These are phyloP conservation scores for Megamerina dolium DNA, from an alignment of 2,888 invertebrate species.

Conservation along the genomic window DNA sequence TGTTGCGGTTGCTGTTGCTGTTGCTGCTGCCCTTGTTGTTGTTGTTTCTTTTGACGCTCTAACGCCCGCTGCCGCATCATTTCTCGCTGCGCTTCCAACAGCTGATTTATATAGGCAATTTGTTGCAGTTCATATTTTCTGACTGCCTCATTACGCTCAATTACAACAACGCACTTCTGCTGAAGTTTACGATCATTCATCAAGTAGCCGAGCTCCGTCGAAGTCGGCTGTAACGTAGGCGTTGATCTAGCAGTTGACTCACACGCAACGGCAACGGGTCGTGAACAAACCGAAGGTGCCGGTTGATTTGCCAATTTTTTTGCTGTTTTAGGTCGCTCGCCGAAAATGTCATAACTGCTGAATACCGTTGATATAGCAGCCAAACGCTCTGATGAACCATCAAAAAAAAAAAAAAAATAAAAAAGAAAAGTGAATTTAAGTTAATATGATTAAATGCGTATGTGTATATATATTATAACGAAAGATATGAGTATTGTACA, in stretches of 20 bases:
- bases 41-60: conserved; percentile 7
- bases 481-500: no score
- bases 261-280: neutral
- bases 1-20: no score
- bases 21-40: neutral
- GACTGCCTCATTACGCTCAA: conserved; percentile 9
- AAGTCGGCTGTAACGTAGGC: no score
- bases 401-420: neutral
- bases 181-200: conserved; percentile 11
- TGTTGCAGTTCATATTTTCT: neutral
- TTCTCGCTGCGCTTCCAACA: conserved; percentile 14
- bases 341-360: conserved; percentile 8
- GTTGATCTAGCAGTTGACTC: no score
- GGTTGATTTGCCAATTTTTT: neutral
- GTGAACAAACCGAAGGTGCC: neutral
- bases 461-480: no score
- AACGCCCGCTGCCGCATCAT: conserved; percentile 9
- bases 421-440: neutral
- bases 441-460: neutral
- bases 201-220: no score
- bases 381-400: conserved; percentile 10
- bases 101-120: conserved; percentile 8
- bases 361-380: conserved; percentile 11
- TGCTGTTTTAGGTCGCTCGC: neutral
- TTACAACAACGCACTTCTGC: conserved; percentile 11